These are phyloP conservation scores for Cynodonichthys magdalenae DNA, from an alignment of 2,797 vertebrate genomes.

Conservation along the genomic window DNA sequence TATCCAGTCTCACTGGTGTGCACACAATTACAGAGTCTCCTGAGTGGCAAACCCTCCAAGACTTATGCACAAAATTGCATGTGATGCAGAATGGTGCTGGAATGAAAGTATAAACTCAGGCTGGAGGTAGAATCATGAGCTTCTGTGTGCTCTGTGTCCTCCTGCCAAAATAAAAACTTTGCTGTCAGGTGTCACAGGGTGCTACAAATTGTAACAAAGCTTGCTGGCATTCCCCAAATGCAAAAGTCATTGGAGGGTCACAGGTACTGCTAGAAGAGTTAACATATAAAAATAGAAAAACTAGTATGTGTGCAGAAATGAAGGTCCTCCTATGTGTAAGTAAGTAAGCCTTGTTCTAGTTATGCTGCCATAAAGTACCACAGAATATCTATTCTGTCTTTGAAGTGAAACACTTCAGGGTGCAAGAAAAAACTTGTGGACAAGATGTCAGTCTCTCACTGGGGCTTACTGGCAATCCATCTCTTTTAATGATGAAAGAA, in stretches of 20 bases:
- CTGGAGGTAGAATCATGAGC: constrained; percentile 2
- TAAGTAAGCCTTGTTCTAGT: constrained; percentile 47
- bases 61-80: constrained; percentile 14
- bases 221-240: neutral
- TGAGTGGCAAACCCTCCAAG: constrained; percentile 9
- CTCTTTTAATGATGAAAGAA: constrained; percentile 68
- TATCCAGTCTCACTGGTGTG: constrained; percentile 24
- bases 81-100: constrained; percentile 8
- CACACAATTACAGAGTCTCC: constrained; percentile 6
- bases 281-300: constrained; percentile 20
- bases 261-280: constrained; percentile 14
- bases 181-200: constrained; percentile 8
- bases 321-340: constrained; percentile 32
- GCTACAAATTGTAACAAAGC: constrained; percentile 13
- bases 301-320: constrained; percentile 30
- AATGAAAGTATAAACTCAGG: constrained; percentile 8
- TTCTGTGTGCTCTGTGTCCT: constrained; percentile 11
- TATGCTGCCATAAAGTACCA: constrained; percentile 39
- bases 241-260: constrained; percentile 14
- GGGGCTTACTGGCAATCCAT: constrained; percentile 62
- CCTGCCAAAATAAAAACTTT: constrained; percentile 1
- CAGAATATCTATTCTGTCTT: constrained; percentile 56
- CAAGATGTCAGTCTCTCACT: constrained; percentile 67
- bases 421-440: constrained; percentile 63
- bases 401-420: constrained; percentile 63